Evolutionary conservation across 2,888 invertebrate species (phyloP), one percentile per base, ranked within the genome.

Genomic region (Tipula confusa): DNA sequence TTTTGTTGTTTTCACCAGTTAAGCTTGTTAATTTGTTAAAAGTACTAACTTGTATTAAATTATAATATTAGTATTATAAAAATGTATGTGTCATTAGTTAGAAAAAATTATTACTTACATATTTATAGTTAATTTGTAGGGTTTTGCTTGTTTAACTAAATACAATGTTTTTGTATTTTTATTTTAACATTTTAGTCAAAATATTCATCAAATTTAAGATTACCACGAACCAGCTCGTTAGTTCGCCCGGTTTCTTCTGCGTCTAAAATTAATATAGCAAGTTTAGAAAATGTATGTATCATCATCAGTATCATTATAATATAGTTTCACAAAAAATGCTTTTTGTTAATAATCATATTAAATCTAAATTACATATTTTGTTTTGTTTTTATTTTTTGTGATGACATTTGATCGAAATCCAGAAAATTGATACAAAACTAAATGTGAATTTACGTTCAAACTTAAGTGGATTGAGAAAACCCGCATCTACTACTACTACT

Each of bases 391-490:
- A 15, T 64, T 64, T 64, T 64, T 64, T 64, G 64, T 9, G 64
- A 64, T 24, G 24, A 64, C 18, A 64, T 24, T 64, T 18, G 6
- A 24, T 48, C 24, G 24, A 64, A 64, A 64, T 64, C 24, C 24
- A 64, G 64, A 64, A 64, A 64, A 64, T 24, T 24, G 64, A 64
- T 64, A 24, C 64, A 64, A 64, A 64, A 64, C 24, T 64, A 64
- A 64, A 64, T 64, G 64, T 64, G 64, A 64, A 64, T 64, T 64
- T 64, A 64, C 64, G 64, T 64, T 64, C 64, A 18, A 80, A 80
- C 31, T 29, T 80, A 29, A 31, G 80, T 80, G 80, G 80, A 29
- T 36, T 82, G 18, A 83, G n/a, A 28, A 83, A 79, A 80, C 29
- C 83, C 29, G 29, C 29, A 18, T 18, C 38, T 38, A n/a, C 82